These are phyloP conservation scores for Chymomyza caudatula DNA, from an alignment of 2,888 invertebrate genomes.

Conservation along the genomic window DNA sequence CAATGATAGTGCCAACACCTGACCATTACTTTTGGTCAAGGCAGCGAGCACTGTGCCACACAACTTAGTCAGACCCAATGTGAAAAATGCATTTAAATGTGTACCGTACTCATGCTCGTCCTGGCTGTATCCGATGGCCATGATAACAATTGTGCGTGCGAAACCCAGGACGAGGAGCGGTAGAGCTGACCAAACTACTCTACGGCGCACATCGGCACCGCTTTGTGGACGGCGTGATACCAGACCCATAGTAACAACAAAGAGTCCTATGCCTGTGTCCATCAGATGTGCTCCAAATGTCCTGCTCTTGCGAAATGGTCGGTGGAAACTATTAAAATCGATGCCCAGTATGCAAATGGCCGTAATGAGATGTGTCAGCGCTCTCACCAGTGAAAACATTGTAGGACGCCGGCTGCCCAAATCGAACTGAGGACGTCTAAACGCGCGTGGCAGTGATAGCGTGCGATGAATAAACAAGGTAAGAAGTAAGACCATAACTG, in stretches of 20 bases:
- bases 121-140: constrained; percentile 88
- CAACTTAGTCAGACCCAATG: constrained; percentile 90
- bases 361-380: constrained; percentile 86
- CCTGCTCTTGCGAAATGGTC: constrained; percentile 93
- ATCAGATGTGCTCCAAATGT: constrained; percentile 91
- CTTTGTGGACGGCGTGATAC: constrained; percentile 81
- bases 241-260: constrained; percentile 89
- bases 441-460: constrained; percentile 29
- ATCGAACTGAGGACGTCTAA: constrained; percentile 40
- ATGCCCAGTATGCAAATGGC: constrained; percentile 94
- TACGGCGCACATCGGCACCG: constrained; percentile 51
- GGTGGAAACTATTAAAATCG: constrained; percentile 93
- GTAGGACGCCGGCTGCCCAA: constrained; percentile 63
- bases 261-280: constrained; percentile 97
- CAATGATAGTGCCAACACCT: constrained; percentile 78
- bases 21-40: constrained; percentile 40
- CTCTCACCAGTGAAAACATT: constrained; percentile 84
- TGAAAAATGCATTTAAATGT: constrained; percentile 99
- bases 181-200: constrained; percentile 68
- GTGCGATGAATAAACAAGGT: constrained; percentile 29
- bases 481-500: constrained; percentile 18
- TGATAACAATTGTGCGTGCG: constrained; percentile 81
- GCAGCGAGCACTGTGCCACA: constrained; percentile 80
- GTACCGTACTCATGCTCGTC: constrained; percentile 96
- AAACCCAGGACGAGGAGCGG: constrained; percentile 82